Conservation (phyloP, 2,113 vertebrate genomes). For the Phalacrocorax pelagicus region DNA sequence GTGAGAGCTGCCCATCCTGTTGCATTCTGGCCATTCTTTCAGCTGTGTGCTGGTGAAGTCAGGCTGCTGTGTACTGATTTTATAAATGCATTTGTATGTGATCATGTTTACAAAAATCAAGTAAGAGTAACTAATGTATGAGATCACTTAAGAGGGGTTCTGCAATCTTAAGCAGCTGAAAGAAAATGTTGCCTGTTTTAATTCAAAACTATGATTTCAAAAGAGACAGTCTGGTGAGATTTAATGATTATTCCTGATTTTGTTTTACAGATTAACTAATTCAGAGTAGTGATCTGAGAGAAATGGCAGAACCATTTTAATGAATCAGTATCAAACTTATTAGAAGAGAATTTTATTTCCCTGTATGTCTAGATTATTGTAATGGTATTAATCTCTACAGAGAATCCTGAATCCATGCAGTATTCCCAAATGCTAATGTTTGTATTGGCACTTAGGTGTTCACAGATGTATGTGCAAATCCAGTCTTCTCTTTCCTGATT, state of each 20-base stretch:
- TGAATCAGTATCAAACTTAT: not conserved
- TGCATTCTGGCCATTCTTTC: not conserved
- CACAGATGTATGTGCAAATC: not conserved
- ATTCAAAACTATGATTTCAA: not conserved
- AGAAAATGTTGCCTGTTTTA: not conserved
- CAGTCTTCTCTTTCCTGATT: not conserved
- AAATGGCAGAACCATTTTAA: not conserved
- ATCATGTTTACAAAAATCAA: not conserved
- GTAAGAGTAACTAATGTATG: not conserved
- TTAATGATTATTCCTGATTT: not conserved
- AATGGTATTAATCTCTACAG: not conserved
- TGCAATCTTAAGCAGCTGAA: not conserved
- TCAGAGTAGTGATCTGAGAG: not conserved
- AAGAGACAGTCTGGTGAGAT: not conserved
- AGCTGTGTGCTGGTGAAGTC: not conserved
- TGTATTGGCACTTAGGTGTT: not conserved
- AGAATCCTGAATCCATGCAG: not conserved
- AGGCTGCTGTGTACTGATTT: not conserved
- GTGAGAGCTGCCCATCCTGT: not conserved
- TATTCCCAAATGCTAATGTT: not conserved
- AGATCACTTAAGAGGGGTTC: not conserved
- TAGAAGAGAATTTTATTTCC: not conserved
- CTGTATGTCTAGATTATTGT: not conserved
- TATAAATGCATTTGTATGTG: too few relatives aligned
- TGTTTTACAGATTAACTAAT: not conserved